Base-by-base conservation (phyloP, 2,888 invertebrate species). In the Melinaea marsaeus region DNA sequence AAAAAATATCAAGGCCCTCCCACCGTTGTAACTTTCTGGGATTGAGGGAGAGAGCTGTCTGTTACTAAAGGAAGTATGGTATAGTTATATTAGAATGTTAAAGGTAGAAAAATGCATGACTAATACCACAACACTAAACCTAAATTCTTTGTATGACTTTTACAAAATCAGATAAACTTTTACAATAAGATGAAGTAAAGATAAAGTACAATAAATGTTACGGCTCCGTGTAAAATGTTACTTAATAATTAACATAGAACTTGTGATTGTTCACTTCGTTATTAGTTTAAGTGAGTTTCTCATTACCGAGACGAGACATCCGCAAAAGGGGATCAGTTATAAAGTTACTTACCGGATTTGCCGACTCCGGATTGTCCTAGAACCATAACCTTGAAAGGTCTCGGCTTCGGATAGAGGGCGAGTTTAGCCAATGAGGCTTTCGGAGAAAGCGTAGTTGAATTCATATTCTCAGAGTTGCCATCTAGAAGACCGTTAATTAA, bases 341-440 rank as follows among this genome's bases (percentile, higher is more conserved):
- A 34, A 58, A 33, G 4, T 55, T 51, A 51, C 84, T 90, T 84
- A 95, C 96, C 96, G 73, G 96, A 95, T 86, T 96, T 96, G 13
- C 96, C 96, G 60, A 96, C 95, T 56, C 95, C 96, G 34, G 94
- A 93, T 76, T 95, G 95, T 3, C 96, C 96, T 45, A 96, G 84
- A 5, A 96, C 94, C 93, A 95, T 94, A 6, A 95, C 92, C 81
- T 94, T 94, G 67, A 95, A 90, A 0, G 94, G 92, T 77, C 94
- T 95, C 60, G 92, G 93, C 74, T 93, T 93, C 47, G 93, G 90
- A 72, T 92, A 93, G 57, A 94, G 83, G 57, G 94, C 94, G 62
- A 95, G 88, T 80, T 94, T 94, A 62, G 93, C 93, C 72, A 95
- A 82, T 13, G 94, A 93, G 13, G 93, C 92, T 81, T 93, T 94